Percentiles rank a stretch among this genome's conserved stretches.
These are phyloP conservation scores for Paraescarpia echinospica DNA, from an alignment of 1,140 invertebrate genomes.

Conservation along the genomic window DNA sequence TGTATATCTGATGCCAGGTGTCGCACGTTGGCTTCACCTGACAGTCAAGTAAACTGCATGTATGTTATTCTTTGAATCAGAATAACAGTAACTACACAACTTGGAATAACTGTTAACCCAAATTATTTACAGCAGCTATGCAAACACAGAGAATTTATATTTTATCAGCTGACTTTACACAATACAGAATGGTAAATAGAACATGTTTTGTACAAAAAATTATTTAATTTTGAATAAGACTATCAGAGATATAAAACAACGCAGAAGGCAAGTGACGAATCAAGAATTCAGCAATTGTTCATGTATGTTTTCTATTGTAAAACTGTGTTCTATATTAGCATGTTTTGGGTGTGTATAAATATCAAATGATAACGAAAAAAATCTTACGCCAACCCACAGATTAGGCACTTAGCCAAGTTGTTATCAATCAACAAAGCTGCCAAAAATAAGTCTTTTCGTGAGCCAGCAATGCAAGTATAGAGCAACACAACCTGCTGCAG, in stretches of 20 bases:
- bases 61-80: not conserved
- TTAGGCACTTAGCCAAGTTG: not conserved
- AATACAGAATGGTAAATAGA: not conserved
- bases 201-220: not conserved
- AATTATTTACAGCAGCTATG: not conserved
- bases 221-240: not conserved
- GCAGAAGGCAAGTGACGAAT: not conserved
- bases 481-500: not conserved
- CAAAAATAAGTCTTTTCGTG: not conserved
- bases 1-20: not conserved
- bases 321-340: not conserved
- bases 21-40: not conserved
- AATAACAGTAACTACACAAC: not conserved
- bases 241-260: not conserved
- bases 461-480: not conserved
- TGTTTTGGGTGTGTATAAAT: not conserved
- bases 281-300: not conserved
- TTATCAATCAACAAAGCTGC: not conserved
- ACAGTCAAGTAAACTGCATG: not conserved
- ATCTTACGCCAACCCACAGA: not conserved
- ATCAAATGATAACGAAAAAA: not conserved
- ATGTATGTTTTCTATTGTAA: too few relatives aligned
- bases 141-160: not conserved
- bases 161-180: too few relatives aligned
- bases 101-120: not conserved